Evolutionary conservation across 2,888 invertebrate species (phyloP), one percentile per base, ranked within the genome.

Genomic region (Tyria jacobaeae): DNA sequence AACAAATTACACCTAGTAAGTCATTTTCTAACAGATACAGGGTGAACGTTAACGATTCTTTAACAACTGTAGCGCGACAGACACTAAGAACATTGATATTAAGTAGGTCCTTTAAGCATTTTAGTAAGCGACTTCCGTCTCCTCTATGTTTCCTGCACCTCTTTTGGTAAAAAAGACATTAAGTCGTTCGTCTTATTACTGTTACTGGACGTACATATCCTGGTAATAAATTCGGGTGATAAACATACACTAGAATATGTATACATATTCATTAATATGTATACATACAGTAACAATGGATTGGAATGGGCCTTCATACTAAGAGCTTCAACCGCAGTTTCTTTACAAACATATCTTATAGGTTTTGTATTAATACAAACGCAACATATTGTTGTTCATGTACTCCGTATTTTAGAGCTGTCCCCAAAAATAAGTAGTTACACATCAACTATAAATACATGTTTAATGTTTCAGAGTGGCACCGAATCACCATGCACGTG

Each of bases 401-500:
- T 51, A 31, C 21, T 21, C 24, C 34, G 48, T 24, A 44, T 27
- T 57, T 57, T 52, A 31, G 12, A 59, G 47, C 25, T 34, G 34
- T 31, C 27, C 21, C 54, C 55, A 44, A 61, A 55, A 59, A 63
- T 59, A 54, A 58, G 37, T 27, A 50, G 21, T 17, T 44, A 24
- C 27, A 62, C 31, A 12, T 27, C 31, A 59, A 60, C 54, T 39
- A 66, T 51, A 59, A 62, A 56, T 50, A 60, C 17, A 12, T 55
- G 60, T 73, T 70, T 75, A 0, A 24, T 47, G 54, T 90, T 92
- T 53, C 93, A 94, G 94, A 94, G 92, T 76, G 91, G 89, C 77
- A 84, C 87, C 56, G 91, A 88, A 60, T 89, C 92, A 63, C 90
- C 92, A 62, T 94, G 94, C 83, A 88, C 87, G 71, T 94, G 94